phyloP scores from a whole-genome alignment of 2,888 invertebrate species.

The Eulithis testata region DNA sequence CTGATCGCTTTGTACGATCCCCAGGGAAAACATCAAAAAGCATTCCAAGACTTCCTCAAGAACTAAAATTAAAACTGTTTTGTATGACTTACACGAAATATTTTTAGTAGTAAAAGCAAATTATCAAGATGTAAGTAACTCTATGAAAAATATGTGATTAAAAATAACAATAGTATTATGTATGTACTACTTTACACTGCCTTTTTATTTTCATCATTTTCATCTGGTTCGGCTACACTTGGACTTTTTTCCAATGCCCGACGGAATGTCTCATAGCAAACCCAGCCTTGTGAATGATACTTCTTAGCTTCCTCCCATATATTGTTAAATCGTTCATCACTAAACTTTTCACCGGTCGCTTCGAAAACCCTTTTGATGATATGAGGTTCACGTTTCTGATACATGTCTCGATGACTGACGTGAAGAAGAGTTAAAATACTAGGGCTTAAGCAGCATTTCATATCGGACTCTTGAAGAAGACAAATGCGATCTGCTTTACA shows the following conservation, averaged over 20 bases:
- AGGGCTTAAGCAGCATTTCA: conserved; percentile 62
- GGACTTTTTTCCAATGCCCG: conserved; percentile 51
- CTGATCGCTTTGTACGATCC: conserved; percentile 85
- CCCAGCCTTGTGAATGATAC: conserved; percentile 77
- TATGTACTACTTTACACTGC: conserved; percentile 12
- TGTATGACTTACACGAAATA: not conserved
- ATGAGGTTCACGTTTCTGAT: conserved; percentile 61
- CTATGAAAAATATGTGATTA: not conserved
- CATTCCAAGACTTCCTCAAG: conserved; percentile 67
- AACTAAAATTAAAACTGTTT: conserved; percentile 5
- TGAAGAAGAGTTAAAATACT: conserved; percentile 64
- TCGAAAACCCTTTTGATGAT: conserved; percentile 78
- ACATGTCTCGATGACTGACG: conserved; percentile 73
- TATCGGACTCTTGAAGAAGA: conserved; percentile 70
- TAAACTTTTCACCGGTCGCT: conserved; percentile 77
- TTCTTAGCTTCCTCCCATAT: conserved; percentile 81
- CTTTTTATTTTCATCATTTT: conserved; percentile 11
- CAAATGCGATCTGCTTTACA: conserved; percentile 59
- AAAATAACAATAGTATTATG: too few species aligned
- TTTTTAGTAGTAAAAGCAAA: not conserved
- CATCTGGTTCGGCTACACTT: conserved; percentile 24
- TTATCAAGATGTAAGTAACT: not conserved
- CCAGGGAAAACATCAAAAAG: conserved; percentile 80
- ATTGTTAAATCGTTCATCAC: conserved; percentile 73
- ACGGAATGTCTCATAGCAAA: conserved; percentile 83